Percentiles rank a stretch among this genome's conserved stretches.
Evolutionary conservation across 2,888 invertebrate species (phyloP).

Genomic region (Hirudinaria manillensis): DNA sequence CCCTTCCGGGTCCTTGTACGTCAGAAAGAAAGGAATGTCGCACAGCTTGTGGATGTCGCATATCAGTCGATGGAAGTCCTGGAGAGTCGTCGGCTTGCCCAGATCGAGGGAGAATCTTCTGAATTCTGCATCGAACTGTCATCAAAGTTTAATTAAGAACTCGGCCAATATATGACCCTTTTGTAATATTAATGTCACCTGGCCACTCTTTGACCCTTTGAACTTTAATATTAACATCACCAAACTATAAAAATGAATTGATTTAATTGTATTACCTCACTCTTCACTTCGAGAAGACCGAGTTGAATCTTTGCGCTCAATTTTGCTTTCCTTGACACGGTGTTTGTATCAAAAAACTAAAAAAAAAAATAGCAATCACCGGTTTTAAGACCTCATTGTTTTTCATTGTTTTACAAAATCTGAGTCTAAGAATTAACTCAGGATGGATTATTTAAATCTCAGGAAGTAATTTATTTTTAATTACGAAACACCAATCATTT

Average conservation of each 20-base stretch:
- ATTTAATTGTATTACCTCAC: constrained; percentile 26
- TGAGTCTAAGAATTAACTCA: too few species aligned
- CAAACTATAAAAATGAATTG: neutral
- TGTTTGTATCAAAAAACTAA: constrained; percentile 24
- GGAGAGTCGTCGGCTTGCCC: constrained; percentile 71
- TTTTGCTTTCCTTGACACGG: constrained; percentile 31
- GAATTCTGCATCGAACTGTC: constrained; percentile 95
- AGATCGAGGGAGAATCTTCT: constrained; percentile 83
- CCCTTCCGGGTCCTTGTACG: constrained; percentile 89
- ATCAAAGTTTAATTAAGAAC: constrained; percentile 36
- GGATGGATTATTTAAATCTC: too few species aligned
- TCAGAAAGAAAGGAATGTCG: constrained; percentile 67
- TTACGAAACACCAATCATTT: too few species aligned
- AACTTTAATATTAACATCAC: neutral
- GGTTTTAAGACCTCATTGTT: too few species aligned
- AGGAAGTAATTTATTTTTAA: too few species aligned
- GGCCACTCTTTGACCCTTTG: neutral
- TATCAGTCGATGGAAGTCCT: constrained; percentile 75
- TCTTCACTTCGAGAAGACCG: constrained; percentile 32
- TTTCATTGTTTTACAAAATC: too few species aligned
- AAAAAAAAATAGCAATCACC: too few species aligned
- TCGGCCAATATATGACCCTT: neutral
- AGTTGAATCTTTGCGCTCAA: constrained; percentile 25
- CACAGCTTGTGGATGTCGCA: constrained; percentile 77
- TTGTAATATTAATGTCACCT: neutral